These are phyloP conservation scores for Apis laboriosa DNA, from an alignment of 1,140 invertebrate species.

Conservation along the genomic window DNA sequence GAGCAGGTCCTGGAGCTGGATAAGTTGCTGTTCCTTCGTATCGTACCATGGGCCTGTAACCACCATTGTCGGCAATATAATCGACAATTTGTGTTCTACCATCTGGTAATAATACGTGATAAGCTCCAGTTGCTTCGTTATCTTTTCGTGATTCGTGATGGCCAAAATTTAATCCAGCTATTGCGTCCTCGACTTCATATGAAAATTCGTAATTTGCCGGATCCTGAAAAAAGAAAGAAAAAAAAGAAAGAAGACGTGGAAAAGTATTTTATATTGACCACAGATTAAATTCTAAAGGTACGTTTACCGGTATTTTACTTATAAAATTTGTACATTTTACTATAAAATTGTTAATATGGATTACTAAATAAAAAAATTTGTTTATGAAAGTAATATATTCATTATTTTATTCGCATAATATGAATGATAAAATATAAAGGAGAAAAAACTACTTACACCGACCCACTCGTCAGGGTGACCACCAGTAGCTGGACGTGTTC, in stretches of 20 bases:
- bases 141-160: slow-evolving; percentile 85
- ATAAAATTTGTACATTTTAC: too few species aligned
- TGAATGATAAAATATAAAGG: neutral
- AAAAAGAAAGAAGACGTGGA: neutral
- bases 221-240: slow-evolving; percentile 74
- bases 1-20: slow-evolving; percentile 64
- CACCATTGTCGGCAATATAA: slow-evolving; percentile 84
- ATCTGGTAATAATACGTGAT: slow-evolving; percentile 85
- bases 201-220: slow-evolving; percentile 86
- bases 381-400: neutral
- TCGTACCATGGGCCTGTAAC: slow-evolving; percentile 85
- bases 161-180: slow-evolving; percentile 83
- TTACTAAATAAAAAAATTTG: neutral
- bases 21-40: slow-evolving; percentile 84
- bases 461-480: slow-evolving; percentile 79
- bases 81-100: slow-evolving; percentile 85
- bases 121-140: slow-evolving; percentile 83
- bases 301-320: neutral
- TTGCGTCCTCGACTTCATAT: slow-evolving; percentile 84
- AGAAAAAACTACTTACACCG: slow-evolving; percentile 71
- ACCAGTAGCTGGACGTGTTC: slow-evolving; percentile 48
- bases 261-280: neutral
- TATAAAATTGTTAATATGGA: neutral
- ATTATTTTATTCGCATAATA: neutral
- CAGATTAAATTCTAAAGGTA: neutral